These are phyloP conservation scores for Copidosoma floridanum DNA, from an alignment of 1,140 invertebrate genomes.

Conservation along the genomic window DNA sequence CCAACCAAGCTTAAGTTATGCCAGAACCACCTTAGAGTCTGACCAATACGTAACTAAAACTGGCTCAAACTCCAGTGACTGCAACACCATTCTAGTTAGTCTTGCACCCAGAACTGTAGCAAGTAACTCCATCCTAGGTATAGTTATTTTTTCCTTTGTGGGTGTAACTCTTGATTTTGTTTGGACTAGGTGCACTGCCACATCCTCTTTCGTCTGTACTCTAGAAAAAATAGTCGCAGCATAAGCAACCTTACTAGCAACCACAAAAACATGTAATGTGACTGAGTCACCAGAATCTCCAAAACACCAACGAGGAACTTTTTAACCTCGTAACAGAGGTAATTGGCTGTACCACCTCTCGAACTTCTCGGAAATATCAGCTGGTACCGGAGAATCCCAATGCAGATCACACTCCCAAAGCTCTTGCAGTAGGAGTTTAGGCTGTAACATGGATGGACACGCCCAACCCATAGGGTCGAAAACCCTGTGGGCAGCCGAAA, in stretches of 20 bases:
- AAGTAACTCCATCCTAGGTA: constrained; percentile 42
- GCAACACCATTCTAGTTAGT: constrained; percentile 20
- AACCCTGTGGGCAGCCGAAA: neutral
- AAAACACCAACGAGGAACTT: constrained; percentile 1
- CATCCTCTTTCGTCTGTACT: neutral
- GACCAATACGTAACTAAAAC: neutral
- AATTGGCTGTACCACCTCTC: neutral
- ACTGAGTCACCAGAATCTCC: neutral
- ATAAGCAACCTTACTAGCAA: neutral
- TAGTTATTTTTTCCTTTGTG: constrained; percentile 34
- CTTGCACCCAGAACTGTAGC: constrained; percentile 38
- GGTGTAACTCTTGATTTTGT: constrained; percentile 41
- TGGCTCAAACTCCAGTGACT: neutral
- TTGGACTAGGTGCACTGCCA: constrained; percentile 17
- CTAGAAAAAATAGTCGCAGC: neutral
- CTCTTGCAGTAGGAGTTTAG: neutral
- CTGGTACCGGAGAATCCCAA: neutral
- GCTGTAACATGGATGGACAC: neutral
- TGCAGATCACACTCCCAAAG: neutral
- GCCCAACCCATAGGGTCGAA: neutral
- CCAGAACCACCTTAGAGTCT: constrained; percentile 27
- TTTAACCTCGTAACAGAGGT: neutral
- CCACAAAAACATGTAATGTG: constrained; percentile 8
- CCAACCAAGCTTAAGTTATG: constrained; percentile 10
- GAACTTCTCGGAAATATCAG: too few relatives aligned